Evolutionary conservation across 2,113 vertebrate genomes (phyloP).

Genomic region (Paradoxurus hermaphroditus): DNA sequence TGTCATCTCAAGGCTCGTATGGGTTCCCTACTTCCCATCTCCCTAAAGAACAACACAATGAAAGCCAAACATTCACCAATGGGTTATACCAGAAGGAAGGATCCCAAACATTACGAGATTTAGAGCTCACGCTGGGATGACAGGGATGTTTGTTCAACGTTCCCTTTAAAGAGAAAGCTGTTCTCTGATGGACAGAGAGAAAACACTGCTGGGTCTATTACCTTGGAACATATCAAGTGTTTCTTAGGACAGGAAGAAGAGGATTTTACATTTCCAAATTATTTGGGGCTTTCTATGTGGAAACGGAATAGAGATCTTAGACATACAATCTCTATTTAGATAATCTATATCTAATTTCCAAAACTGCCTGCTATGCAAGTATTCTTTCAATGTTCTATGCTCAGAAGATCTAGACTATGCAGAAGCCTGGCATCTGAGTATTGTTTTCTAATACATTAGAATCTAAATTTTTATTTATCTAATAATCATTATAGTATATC

Average conservation of each 20-base stretch:
- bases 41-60: too few species aligned
- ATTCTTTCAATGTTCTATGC: neutral
- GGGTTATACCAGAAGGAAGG: neutral
- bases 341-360: neutral
- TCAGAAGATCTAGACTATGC: neutral
- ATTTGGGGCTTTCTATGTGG: neutral
- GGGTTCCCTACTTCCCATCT: neutral
- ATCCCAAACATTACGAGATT: neutral
- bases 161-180: neutral
- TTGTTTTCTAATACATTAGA: neutral
- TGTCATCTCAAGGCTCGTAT: neutral
- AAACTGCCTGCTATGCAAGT: neutral
- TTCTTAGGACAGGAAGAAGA: neutral
- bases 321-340: neutral
- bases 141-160: neutral
- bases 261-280: neutral
- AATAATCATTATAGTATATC: neutral
- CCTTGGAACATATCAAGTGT: neutral
- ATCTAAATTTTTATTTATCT: neutral
- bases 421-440: neutral
- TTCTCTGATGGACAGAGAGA: neutral
- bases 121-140: neutral
- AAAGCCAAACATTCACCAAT: neutral
- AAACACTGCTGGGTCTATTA: neutral
- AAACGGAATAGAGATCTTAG: neutral